Evolutionary conservation across 2,797 vertebrate genomes (phyloP).

Genomic region (Neostethus bicornis): DNA sequence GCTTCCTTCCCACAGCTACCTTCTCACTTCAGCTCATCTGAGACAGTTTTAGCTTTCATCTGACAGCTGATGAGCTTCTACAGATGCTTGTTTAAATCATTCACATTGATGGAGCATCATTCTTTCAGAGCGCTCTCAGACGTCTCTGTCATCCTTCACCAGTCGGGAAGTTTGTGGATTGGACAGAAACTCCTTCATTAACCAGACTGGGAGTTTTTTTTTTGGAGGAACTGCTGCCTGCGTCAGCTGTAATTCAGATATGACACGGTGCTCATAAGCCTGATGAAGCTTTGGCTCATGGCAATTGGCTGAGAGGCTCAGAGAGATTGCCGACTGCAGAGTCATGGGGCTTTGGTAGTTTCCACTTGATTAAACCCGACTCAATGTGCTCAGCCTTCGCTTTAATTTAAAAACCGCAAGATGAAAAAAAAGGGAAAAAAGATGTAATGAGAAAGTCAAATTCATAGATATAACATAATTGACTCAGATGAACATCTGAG

Average conservation of each 20-base stretch:
- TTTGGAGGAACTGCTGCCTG: slow-evolving; percentile 48
- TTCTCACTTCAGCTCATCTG: slow-evolving; percentile 59
- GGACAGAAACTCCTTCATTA: slow-evolving; percentile 67
- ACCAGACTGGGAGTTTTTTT: slow-evolving; percentile 62
- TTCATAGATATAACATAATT: slow-evolving; percentile 82
- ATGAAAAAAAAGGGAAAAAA: slow-evolving; percentile 37
- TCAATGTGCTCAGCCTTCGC: slow-evolving; percentile 66
- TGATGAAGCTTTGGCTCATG: slow-evolving; percentile 75
- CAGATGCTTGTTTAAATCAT: slow-evolving; percentile 79
- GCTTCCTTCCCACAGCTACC: slow-evolving; percentile 51
- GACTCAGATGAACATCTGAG: slow-evolving; percentile 79
- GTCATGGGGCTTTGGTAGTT: slow-evolving; percentile 80
- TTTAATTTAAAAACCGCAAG: slow-evolving; percentile 78
- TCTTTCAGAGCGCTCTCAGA: slow-evolving; percentile 43
- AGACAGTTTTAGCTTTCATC: slow-evolving; percentile 72
- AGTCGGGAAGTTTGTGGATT: slow-evolving; percentile 43
- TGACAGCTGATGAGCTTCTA: slow-evolving; percentile 68
- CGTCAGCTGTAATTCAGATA: slow-evolving; percentile 72
- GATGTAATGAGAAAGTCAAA: slow-evolving; percentile 83
- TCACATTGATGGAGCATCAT: slow-evolving; percentile 64
- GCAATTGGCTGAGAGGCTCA: slow-evolving; percentile 70
- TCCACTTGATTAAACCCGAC: slow-evolving; percentile 82
- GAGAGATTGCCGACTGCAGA: slow-evolving; percentile 74
- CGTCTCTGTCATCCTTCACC: slow-evolving; percentile 19
- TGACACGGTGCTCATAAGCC: slow-evolving; percentile 72